These are phyloP conservation scores for Peromyscus leucopus DNA, from an alignment of 2,113 vertebrate genomes.

Conservation along the genomic window DNA sequence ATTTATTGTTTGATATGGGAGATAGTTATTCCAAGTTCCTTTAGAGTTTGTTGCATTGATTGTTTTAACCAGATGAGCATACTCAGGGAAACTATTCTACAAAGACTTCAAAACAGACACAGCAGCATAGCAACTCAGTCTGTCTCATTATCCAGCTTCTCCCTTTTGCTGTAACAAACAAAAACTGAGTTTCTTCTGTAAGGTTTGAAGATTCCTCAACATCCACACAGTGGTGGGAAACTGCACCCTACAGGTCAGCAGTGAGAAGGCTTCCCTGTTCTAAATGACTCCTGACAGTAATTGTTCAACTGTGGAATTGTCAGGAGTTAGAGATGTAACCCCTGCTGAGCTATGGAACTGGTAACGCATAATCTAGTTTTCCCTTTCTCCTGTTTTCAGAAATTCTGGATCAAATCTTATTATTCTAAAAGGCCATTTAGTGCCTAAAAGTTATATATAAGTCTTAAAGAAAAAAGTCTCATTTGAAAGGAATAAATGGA, in stretches of 20 bases:
- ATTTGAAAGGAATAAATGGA: neutral
- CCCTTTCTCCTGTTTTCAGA: neutral
- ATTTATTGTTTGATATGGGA: neutral
- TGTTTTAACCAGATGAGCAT: conserved; percentile 50
- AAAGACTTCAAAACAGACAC: neutral
- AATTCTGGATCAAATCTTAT: neutral
- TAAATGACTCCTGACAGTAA: neutral
- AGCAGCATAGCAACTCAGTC: neutral
- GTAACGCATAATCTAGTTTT: neutral
- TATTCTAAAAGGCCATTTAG: neutral
- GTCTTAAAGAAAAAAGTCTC: neutral
- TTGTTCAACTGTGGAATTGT: neutral
- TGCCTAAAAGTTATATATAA: neutral
- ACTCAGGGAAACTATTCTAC: neutral
- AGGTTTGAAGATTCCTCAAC: neutral
- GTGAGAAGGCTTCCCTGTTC: neutral
- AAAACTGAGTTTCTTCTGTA: neutral
- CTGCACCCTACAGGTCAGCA: neutral
- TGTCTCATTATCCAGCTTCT: neutral
- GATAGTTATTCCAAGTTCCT: neutral
- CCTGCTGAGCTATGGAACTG: neutral
- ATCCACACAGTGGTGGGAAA: neutral
- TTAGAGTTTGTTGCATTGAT: conserved; percentile 7
- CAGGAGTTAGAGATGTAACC: neutral
- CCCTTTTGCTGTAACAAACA: neutral